These are phyloP conservation scores for Alexandromys fortis DNA, from an alignment of 2,113 vertebrate species.

Conservation along the genomic window DNA sequence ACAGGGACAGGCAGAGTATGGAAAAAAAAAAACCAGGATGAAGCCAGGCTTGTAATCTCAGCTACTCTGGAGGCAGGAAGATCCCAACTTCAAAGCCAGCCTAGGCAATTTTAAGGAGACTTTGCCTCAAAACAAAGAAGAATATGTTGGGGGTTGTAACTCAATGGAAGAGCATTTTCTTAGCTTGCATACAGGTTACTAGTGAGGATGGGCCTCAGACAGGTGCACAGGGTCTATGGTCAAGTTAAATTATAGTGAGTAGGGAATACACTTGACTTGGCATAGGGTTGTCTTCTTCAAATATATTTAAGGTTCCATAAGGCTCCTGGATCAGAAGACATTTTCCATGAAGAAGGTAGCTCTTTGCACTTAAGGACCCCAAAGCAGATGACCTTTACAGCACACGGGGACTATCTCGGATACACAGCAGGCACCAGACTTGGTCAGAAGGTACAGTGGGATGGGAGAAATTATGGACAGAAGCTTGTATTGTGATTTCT, in stretches of 20 bases:
- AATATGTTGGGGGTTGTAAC: background rate
- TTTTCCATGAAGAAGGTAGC: background rate
- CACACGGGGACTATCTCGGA: accelerated
- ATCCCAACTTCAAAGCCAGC: background rate
- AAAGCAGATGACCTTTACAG: background rate
- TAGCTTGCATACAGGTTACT: background rate
- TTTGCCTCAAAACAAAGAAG: background rate
- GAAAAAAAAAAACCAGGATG: background rate
- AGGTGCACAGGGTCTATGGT: background rate
- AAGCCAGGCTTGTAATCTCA: background rate
- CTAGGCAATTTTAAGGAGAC: background rate
- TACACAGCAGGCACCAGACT: background rate
- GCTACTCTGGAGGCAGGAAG: background rate
- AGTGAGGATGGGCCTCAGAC: background rate
- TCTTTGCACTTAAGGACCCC: background rate
- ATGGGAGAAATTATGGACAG: background rate
- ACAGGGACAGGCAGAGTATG: background rate
- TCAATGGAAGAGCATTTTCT: background rate
- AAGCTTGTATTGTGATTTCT: background rate
- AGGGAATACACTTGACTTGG: background rate
- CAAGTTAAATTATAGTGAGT: background rate
- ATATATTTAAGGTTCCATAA: background rate
- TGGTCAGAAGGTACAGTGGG: background rate
- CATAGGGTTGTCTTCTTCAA: background rate
- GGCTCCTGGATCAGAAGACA: background rate